Conservation (phyloP, 2,888 invertebrate genomes). For the Gandaritis pyraliata region DNA sequence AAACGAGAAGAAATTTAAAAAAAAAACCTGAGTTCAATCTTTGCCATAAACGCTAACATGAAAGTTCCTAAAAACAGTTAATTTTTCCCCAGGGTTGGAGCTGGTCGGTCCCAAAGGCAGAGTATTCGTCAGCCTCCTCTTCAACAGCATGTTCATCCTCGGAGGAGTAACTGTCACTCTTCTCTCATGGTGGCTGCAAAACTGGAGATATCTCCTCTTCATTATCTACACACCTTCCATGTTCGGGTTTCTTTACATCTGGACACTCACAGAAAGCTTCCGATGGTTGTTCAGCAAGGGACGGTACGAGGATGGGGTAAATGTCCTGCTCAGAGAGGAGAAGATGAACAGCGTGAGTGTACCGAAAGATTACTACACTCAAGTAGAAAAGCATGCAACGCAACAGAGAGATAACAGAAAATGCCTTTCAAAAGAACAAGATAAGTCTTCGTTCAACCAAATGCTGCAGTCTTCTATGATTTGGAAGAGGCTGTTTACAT, state of each 20-base stretch:
- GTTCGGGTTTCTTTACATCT: constrained; percentile 69
- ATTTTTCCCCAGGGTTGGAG: constrained; percentile 66
- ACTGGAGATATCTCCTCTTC: constrained; percentile 76
- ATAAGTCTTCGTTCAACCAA: constrained; percentile 72
- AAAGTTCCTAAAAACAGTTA: too few species aligned
- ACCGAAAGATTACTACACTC: constrained; percentile 75
- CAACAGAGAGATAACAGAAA: constrained; percentile 73
- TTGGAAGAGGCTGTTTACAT: constrained; percentile 85
- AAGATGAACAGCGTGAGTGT: constrained; percentile 84
- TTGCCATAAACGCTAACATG: too few species aligned
- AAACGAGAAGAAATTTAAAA: too few species aligned
- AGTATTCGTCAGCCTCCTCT: constrained; percentile 75
- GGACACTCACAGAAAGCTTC: constrained; percentile 75
- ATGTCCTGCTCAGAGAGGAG: constrained; percentile 86
- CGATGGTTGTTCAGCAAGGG: constrained; percentile 65
- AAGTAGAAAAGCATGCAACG: constrained; percentile 75
- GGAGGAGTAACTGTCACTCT: constrained; percentile 76
- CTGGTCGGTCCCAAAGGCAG: constrained; percentile 78
- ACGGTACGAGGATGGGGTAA: constrained; percentile 86
- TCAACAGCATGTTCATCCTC: constrained; percentile 80
- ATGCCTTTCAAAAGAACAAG: constrained; percentile 60
- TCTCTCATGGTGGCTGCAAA: constrained; percentile 75
- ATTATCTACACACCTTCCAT: constrained; percentile 77
- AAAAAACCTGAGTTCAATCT: too few species aligned
- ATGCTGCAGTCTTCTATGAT: constrained; percentile 79